Conservation (phyloP, 2,888 invertebrate species). For the Cheilosia grossa region DNA sequence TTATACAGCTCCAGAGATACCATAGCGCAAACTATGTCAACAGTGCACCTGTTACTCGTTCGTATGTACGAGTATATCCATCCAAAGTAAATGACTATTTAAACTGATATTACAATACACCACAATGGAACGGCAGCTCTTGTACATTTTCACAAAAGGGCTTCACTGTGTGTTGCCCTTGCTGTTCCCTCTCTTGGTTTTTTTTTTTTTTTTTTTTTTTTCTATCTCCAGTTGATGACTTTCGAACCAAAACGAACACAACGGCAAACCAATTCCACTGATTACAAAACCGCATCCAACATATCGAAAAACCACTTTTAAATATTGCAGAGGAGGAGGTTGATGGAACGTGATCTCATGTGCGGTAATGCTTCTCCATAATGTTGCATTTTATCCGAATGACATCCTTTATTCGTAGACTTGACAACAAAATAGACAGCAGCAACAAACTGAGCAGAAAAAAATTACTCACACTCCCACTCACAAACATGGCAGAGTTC, state of each 20-base stretch:
- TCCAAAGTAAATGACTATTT: slow-evolving; percentile 68
- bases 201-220: slow-evolving; percentile 1
- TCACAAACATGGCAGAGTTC: slow-evolving; percentile 43
- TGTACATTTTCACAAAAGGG: slow-evolving; percentile 28
- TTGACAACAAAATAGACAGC: slow-evolving; percentile 64
- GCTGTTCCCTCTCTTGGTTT: too few species aligned
- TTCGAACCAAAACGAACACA: slow-evolving; percentile 54
- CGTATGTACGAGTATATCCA: slow-evolving; percentile 20
- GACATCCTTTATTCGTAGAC: slow-evolving; percentile 66
- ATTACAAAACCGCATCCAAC: slow-evolving; percentile 71
- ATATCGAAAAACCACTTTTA: slow-evolving; percentile 66
- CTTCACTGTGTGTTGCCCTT: slow-evolving; percentile 31
- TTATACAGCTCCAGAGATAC: slow-evolving; percentile 1
- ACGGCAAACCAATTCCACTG: slow-evolving; percentile 69
- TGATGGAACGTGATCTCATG: slow-evolving; percentile 7
- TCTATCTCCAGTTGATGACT: slow-evolving; percentile 54
- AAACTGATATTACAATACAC: slow-evolving; percentile 59
- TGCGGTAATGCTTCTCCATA: slow-evolving; percentile 57
- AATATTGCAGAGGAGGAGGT: slow-evolving; percentile 55
- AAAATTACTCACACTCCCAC: not conserved
- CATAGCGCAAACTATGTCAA: slow-evolving; percentile 48
- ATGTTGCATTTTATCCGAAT: slow-evolving; percentile 68
- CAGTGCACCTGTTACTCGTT: slow-evolving; percentile 64
- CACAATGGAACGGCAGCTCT: slow-evolving; percentile 21
- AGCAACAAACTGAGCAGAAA: slow-evolving; percentile 5